Conservation (phyloP, 2,797 vertebrate genomes). For the Erethizon dorsatum region DNA sequence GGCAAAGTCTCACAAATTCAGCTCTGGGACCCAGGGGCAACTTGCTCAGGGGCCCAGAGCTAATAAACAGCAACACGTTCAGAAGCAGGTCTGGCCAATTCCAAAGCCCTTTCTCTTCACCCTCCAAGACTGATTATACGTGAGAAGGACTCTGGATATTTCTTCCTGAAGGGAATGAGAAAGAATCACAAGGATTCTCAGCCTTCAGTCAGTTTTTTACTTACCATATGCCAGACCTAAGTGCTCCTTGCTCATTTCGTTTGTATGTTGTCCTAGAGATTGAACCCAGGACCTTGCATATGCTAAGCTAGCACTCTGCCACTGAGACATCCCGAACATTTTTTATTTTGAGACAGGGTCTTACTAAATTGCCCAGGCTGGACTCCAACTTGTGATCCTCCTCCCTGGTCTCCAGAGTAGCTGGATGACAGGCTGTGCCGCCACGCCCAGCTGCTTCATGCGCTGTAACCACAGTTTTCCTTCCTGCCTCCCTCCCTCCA, state of each 20-base stretch:
- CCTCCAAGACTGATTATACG: not conserved
- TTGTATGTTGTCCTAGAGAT: not conserved
- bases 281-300: not conserved
- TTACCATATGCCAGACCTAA: not conserved
- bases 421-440: not conserved
- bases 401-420: not conserved
- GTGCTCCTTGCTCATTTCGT: not conserved
- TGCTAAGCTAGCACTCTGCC: not conserved
- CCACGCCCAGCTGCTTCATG: not conserved
- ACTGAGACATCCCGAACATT: not conserved
- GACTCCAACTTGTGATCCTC: not conserved
- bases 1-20: not conserved
- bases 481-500: not conserved
- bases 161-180: not conserved
- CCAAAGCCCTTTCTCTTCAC: not conserved
- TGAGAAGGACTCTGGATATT: not conserved
- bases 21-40: not conserved
- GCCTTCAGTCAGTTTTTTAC: not conserved
- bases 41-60: not conserved
- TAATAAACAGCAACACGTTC: not conserved
- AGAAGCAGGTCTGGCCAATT: not conserved
- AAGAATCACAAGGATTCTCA: not conserved
- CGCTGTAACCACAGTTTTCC: not conserved
- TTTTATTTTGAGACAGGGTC: not conserved
- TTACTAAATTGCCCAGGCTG: not conserved